Percentiles rank a stretch among this genome's conserved stretches.
Conservation (phyloP, 2,113 vertebrate species). For the Albula goreensis region DNA sequence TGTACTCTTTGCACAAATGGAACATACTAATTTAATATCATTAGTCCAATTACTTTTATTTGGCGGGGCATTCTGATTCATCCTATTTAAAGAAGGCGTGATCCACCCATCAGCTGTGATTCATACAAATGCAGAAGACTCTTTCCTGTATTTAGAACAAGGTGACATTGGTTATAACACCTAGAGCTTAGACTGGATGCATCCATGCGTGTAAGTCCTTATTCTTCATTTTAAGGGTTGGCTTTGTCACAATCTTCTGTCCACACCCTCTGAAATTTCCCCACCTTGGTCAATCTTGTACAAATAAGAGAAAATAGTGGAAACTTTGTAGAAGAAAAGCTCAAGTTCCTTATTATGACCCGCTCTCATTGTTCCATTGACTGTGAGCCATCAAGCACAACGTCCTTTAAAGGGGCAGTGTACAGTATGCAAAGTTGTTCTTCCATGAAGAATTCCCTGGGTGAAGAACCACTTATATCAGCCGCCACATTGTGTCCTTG, state of each 20-base stretch:
- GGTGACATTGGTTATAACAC: neutral
- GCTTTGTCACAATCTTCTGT: neutral
- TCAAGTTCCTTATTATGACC: too few species aligned
- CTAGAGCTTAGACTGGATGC: neutral
- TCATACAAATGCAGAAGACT: neutral
- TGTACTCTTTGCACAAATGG: too few species aligned
- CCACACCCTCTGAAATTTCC: neutral
- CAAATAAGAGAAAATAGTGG: neutral
- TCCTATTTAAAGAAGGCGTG: neutral
- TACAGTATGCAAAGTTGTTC: conserved; percentile 31
- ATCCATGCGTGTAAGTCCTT: neutral
- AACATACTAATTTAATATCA: too few species aligned
- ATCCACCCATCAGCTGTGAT: neutral
- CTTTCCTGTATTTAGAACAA: neutral
- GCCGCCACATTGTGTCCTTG: conserved; percentile 20
- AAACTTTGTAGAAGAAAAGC: too few species aligned
- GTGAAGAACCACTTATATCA: conserved; percentile 28
- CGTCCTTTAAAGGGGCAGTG: neutral
- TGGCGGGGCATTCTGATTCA: neutral
- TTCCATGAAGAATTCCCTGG: conserved; percentile 25
- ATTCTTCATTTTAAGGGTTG: neutral
- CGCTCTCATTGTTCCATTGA: neutral
- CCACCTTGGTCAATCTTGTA: neutral
- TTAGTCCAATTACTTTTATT: neutral
- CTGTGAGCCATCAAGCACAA: neutral